Base-by-base conservation (phyloP, 2,113 vertebrate species). In the Typhlomys cinereus region DNA sequence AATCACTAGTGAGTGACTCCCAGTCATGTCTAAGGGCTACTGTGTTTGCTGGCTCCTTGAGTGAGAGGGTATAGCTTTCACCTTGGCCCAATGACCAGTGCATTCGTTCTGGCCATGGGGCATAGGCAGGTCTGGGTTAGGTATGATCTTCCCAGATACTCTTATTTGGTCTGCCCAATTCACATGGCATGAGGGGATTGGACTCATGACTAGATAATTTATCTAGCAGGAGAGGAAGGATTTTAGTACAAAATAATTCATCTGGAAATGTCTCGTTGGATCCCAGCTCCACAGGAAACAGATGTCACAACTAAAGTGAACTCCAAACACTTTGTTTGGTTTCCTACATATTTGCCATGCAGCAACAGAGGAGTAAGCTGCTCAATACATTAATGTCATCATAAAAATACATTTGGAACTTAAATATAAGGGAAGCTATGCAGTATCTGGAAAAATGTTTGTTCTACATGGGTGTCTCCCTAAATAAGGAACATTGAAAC, bases 171-270 rank as follows among this genome's bases (percentile, higher is more conserved):
- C n/a, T n/a, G n/a, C n/a, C n/a, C n/a, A n/a, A n/a, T n/a, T n/a
- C n/a, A n/a, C n/a, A n/a, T n/a, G n/a, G n/a, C n/a, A n/a, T n/a
- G n/a, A n/a, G n/a, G n/a, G n/a, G n/a, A n/a, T n/a, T n/a, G n/a
- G n/a, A n/a, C n/a, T n/a, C n/a, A n/a, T n/a, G n/a, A n/a, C n/a
- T n/a, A n/a, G n/a, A n/a, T n/a, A n/a, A n/a, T n/a, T 23, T 59
- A 0, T 36, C 44, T 1, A 67, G 13, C 12, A 82, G 1, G 27
- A 64, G 12, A 70, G 52, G 5, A n/a, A 23, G 29, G 75, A 66
- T 78, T 94, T 84, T 61, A 81, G 86, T 89, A 81, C 27, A 80
- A 64, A n/a, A 71, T 25, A 70, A 6, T n/a, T 21, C 31, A 44
- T 59, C 34, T 74, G 34, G 34, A 87, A 93, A 44, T 31, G 2